Conservation (phyloP, 2,888 invertebrate species). For the Loripinus fragilis region DNA sequence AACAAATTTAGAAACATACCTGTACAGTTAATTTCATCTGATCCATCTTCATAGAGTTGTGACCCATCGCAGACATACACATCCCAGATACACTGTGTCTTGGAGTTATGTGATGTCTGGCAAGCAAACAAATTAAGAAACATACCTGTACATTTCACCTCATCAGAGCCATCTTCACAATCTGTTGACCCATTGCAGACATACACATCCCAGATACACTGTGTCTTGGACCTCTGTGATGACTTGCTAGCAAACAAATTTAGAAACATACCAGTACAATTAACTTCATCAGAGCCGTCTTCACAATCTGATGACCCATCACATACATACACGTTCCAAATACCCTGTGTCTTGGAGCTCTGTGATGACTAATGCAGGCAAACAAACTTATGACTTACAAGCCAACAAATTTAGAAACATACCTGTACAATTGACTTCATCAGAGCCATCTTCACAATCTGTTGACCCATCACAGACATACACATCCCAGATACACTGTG, state of each 20-base stretch:
- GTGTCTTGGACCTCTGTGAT: conserved; percentile 35
- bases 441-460: conserved; percentile 88
- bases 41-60: conserved; percentile 87
- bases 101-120: too few species aligned
- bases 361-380: too few species aligned
- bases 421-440: conserved; percentile 84
- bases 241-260: conserved; percentile 70
- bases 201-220: conserved; percentile 53
- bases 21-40: conserved; percentile 87
- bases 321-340: conserved; percentile 39
- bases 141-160: conserved; percentile 84
- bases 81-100: conserved; percentile 49
- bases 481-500: conserved; percentile 47
- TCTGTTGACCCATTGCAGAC: conserved; percentile 78
- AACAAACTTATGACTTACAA: conserved; percentile 54
- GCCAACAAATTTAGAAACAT: conserved; percentile 65
- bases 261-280: conserved; percentile 36
- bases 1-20: too few species aligned
- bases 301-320: conserved; percentile 85
- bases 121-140: conserved; percentile 75
- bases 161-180: conserved; percentile 89
- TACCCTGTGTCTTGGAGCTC: conserved; percentile 31
- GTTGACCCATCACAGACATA: conserved; percentile 45
- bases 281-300: conserved; percentile 88
- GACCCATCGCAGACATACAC: conserved; percentile 42